Evolutionary conservation across 1,140 invertebrate genomes (phyloP), one percentile per base, ranked within the genome.

Genomic region (Carposina sasakii): DNA sequence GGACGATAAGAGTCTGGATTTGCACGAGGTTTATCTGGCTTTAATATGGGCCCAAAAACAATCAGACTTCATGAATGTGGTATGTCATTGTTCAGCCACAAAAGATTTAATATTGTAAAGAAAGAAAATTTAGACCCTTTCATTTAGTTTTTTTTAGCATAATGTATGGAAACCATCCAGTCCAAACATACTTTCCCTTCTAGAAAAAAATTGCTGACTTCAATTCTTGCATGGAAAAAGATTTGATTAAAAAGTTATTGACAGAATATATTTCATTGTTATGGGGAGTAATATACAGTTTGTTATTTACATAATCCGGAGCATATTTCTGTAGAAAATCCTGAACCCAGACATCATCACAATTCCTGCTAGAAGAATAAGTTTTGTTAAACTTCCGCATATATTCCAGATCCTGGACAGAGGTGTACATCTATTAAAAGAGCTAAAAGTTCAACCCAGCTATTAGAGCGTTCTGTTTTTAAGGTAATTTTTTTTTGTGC

Each of bases 301-400:
- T 8, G 15, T 33, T 33, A 33, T 33, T 4, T 5, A 43, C 41
- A 12, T n/a, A 5, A 22, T 43, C 41, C 3, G 52, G 39, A 15
- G 57, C 40, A 24, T 40, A 59, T 36, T 59, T 59, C 16, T 44
- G 42, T n/a, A 59, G 21, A 44, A 59, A 54, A 31, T 22, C 24
- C 4, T 16, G 16, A 19, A 51, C 23, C 52, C 52, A 59, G 36
- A 9, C n/a, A 13, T 37, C 15, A 19, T 37, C 15, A 36, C 26
- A 40, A 33, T 24, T 46, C 42, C 15, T 39, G 26, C 31, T 37
- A 22, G 42, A 19, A 31, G 17, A 24, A 21, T 31, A 44, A 17
- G 39, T 42, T 19, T 56, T 60, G 24, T 56, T 60, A 42, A 56
- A 60, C 52, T 56, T 56, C 13, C 49, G 33, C 13, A 46, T n/a